A percentile compares a stretch with the other conserved stretches of the same genome.
These are phyloP conservation scores for Tachina fera DNA, from an alignment of 2,888 invertebrate species.

Conservation along the genomic window DNA sequence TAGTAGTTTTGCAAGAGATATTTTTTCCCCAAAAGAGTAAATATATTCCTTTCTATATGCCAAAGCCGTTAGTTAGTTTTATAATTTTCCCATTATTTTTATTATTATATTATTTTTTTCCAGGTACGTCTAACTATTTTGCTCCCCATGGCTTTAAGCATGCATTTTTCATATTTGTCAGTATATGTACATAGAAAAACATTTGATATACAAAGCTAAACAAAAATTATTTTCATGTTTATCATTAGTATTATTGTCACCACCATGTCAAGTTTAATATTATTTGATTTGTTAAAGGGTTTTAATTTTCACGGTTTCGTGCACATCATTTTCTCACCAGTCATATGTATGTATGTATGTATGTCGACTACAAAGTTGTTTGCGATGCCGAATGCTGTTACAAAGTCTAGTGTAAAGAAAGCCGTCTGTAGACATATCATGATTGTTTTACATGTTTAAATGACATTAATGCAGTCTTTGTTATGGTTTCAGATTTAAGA, in stretches of 20 bases:
- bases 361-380: conserved; percentile 6
- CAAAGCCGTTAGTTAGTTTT: too few species aligned
- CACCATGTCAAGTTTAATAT: conserved; percentile 66
- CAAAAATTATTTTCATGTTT: neutral
- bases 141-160: conserved; percentile 9
- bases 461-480: conserved; percentile 61
- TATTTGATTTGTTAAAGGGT: conserved; percentile 67
- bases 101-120: conserved; percentile 18
- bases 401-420: conserved; percentile 19
- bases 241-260: conserved; percentile 60
- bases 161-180: conserved; percentile 58
- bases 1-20: too few species aligned
- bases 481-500: conserved; percentile 15
- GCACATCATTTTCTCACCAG: conserved; percentile 44
- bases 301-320: conserved; percentile 68
- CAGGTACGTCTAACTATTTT: conserved; percentile 47
- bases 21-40: too few species aligned
- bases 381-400: neutral
- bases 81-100: neutral
- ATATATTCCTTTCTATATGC: too few species aligned
- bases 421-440: conserved; percentile 56
- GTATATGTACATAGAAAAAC: conserved; percentile 31
- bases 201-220: neutral
- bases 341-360: too few species aligned
- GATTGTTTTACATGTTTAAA: conserved; percentile 68